Evolutionary conservation across 2,888 invertebrate genomes (phyloP).

Genomic region (Belgica antarctica): DNA sequence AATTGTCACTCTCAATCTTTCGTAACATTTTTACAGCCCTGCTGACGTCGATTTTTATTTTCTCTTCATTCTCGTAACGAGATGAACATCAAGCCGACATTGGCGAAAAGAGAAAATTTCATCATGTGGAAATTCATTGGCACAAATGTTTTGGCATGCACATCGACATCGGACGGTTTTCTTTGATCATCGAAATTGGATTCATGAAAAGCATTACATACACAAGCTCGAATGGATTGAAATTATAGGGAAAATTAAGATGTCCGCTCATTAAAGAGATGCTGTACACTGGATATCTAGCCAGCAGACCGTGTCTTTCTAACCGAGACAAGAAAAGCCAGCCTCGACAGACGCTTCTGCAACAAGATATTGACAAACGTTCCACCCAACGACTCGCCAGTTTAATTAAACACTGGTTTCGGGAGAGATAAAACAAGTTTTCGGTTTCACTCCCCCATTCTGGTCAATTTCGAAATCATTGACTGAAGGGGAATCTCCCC

Average conservation of each 20-base stretch:
- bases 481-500: background rate
- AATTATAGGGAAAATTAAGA: too few species aligned
- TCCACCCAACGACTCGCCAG: background rate
- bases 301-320: background rate
- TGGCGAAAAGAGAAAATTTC: conserved; percentile 13
- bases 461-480: background rate
- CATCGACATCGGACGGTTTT: background rate
- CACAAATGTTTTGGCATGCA: conserved; percentile 26
- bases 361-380: background rate
- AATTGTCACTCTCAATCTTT: conserved; percentile 41
- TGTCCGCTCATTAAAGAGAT: too few species aligned
- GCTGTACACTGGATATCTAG: too few species aligned
- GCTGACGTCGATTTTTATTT: too few species aligned
- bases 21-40: background rate
- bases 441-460: too few species aligned
- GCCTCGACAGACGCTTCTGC: background rate
- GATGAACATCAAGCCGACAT: background rate
- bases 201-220: conserved; percentile 35
- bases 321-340: too few species aligned
- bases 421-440: background rate
- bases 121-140: conserved; percentile 37
- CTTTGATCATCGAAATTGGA: conserved; percentile 43
- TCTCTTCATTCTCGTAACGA: background rate
- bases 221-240: too few species aligned
- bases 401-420: conserved; percentile 21